Evolutionary conservation across 2,113 vertebrate genomes (phyloP).

Genomic region (Capra hircus): DNA sequence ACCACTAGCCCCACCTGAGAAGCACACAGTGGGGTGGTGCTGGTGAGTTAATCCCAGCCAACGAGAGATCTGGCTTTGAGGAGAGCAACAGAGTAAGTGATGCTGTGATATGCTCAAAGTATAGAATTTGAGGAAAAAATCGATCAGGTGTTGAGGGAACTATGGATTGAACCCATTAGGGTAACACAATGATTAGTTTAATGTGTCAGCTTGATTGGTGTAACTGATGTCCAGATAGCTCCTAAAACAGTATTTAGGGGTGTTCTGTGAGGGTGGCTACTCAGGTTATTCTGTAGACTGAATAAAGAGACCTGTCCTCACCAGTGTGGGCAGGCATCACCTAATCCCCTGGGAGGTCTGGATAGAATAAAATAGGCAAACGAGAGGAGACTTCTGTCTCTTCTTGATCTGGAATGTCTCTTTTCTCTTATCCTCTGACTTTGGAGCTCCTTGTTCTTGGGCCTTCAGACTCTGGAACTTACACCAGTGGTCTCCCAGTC

Average conservation of each 20-base stretch:
- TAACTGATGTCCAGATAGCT: neutral
- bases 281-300: neutral
- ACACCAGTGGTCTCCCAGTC: neutral
- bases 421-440: neutral
- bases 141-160: neutral
- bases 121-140: neutral
- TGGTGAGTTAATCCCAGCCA: neutral
- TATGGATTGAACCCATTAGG: neutral
- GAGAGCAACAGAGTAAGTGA: neutral
- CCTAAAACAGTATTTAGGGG: neutral
- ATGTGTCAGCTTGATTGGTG: neutral
- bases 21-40: neutral
- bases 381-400: neutral
- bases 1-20: neutral
- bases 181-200: neutral
- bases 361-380: neutral
- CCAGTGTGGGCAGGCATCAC: neutral
- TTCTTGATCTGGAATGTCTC: neutral
- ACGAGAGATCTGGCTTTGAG: neutral
- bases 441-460: neutral
- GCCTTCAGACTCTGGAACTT: neutral
- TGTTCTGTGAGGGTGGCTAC: neutral
- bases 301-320: neutral
- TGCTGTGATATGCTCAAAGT: neutral
- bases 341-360: neutral